Conservation (phyloP, 2,113 vertebrate genomes). For the Proteles cristata region DNA sequence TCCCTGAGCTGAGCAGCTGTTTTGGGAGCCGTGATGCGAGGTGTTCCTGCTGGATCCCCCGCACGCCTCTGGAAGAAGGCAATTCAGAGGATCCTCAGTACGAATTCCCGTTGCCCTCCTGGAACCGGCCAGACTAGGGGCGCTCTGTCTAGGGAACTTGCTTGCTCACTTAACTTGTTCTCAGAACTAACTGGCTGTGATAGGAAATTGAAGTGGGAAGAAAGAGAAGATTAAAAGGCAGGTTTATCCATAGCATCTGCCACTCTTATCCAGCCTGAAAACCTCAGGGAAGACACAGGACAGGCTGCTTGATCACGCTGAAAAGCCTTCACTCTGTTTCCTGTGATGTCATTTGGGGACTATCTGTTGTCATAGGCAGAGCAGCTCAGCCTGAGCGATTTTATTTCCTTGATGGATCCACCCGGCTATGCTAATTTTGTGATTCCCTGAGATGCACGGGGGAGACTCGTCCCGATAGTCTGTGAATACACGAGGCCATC, state of each 20-base stretch:
- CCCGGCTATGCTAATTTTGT: neutral
- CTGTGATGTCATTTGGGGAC: neutral
- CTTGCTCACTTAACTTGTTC: neutral
- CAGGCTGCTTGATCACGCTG: rapidly evolving
- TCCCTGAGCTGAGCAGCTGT: rapidly evolving
- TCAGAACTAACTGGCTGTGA: neutral
- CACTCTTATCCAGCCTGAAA: neutral
- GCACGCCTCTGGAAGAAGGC: neutral
- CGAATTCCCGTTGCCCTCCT: neutral
- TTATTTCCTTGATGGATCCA: neutral
- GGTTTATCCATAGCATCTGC: neutral
- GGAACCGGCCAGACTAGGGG: neutral
- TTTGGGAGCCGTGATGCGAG: rapidly evolving
- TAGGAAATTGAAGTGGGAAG: neutral
- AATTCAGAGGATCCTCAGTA: neutral
- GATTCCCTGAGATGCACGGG: neutral
- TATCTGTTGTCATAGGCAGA: neutral
- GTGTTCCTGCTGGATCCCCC: too few relatives aligned
- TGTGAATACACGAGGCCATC: neutral
- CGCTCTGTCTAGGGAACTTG: neutral
- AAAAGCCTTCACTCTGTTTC: neutral
- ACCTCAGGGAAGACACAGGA: neutral
- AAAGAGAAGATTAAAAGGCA: neutral
- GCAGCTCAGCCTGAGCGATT: neutral
- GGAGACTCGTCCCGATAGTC: neutral